Percentiles rank a stretch among this genome's conserved stretches.
These are phyloP conservation scores for Panorpa germanica DNA, from an alignment of 2,888 invertebrate species.

Conservation along the genomic window DNA sequence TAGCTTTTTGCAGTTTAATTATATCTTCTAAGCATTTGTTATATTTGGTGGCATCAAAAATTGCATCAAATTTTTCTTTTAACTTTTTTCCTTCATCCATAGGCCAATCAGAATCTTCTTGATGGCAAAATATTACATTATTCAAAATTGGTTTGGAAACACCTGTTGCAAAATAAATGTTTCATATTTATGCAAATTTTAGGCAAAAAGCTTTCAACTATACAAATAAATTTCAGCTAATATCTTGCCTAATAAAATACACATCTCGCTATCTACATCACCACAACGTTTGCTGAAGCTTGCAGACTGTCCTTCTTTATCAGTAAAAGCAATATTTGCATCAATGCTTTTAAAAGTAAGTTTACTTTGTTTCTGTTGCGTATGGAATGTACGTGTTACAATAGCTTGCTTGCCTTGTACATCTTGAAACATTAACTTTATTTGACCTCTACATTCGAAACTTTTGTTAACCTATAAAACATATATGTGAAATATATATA, in stretches of 20 bases:
- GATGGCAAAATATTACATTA: conserved; percentile 96
- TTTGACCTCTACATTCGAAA: conserved; percentile 22
- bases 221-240: neutral
- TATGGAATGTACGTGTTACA: conserved; percentile 48
- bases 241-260: conserved; percentile 31
- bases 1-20: conserved; percentile 45
- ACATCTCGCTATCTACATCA: conserved; percentile 56
- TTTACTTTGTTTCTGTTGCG: conserved; percentile 33
- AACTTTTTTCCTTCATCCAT: conserved; percentile 82
- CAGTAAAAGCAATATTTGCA: conserved; percentile 35
- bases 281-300: conserved; percentile 47
- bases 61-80: conserved; percentile 93
- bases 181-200: conserved; percentile 6
- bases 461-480: conserved; percentile 19
- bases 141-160: conserved; percentile 90
- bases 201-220: no score
- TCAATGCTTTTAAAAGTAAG: conserved; percentile 46
- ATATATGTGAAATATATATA: no score
- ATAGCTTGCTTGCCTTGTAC: conserved; percentile 38
- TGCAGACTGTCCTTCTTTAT: conserved; percentile 27
- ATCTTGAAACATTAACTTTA: conserved; percentile 31
- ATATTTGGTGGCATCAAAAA: conserved; percentile 88
- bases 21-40: conserved; percentile 73
- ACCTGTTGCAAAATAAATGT: conserved; percentile 45
- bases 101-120: conserved; percentile 96